Evolutionary conservation across 2,888 invertebrate genomes (phyloP).

Genomic region (Pristionchus mayeri): DNA sequence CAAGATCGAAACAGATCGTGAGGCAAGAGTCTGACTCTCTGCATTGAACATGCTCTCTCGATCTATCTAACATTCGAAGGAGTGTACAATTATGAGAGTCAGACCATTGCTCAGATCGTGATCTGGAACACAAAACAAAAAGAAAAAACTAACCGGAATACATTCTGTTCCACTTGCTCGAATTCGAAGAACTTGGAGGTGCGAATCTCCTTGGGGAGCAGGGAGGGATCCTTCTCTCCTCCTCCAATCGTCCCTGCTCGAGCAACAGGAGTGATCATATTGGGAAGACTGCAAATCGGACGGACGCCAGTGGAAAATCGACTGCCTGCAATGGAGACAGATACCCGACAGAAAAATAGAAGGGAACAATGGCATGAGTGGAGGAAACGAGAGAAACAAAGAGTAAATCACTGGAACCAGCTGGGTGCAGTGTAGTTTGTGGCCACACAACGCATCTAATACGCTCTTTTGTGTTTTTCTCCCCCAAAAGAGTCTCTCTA

Average conservation of each 20-base stretch:
- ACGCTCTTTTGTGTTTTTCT: background rate
- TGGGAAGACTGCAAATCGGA: conserved; percentile 17
- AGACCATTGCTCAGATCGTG: too few relatives aligned
- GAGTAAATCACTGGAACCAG: background rate
- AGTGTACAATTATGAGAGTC: too few relatives aligned
- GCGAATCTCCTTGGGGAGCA: conserved; percentile 8
- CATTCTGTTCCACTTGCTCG: conserved; percentile 54
- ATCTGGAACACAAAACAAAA: too few relatives aligned
- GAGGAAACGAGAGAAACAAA: conserved; percentile 7
- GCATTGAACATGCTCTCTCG: background rate
- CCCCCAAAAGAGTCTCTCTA: background rate
- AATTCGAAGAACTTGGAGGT: conserved; percentile 56
- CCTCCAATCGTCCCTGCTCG: conserved; percentile 1
- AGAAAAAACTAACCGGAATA: conserved; percentile 54
- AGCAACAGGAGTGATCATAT: background rate
- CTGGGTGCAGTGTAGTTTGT: conserved; percentile 33
- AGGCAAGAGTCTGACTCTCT: too few relatives aligned
- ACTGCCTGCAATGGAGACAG: conserved; percentile 3
- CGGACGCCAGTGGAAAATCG: background rate
- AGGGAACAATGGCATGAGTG: conserved; percentile 13
- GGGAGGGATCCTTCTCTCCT: background rate
- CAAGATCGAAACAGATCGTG: background rate
- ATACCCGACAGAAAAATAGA: background rate
- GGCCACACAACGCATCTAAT: background rate
- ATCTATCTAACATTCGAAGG: too few relatives aligned